Evolutionary conservation across 2,113 vertebrate genomes (phyloP).

Genomic region (Tamias sibiricus): DNA sequence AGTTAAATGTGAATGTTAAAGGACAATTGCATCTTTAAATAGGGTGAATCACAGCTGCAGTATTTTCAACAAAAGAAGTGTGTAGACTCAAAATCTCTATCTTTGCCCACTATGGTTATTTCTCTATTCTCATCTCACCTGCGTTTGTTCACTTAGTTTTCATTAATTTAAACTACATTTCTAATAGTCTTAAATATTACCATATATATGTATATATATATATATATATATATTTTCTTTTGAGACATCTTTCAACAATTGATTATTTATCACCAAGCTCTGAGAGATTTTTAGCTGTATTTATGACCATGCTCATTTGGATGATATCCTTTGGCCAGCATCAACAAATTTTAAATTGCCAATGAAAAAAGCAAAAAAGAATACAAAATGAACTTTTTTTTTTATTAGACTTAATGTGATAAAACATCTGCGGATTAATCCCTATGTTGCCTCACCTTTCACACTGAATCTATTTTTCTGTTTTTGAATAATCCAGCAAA

Average conservation of each 20-base stretch:
- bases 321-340: background rate
- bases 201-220: background rate
- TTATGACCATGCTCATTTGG: background rate
- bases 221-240: too few species aligned
- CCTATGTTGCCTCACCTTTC: background rate
- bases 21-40: background rate
- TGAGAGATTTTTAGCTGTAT: background rate
- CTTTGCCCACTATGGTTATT: background rate
- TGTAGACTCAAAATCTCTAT: background rate
- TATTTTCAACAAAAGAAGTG: background rate
- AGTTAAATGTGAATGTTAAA: background rate
- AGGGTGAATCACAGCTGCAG: background rate
- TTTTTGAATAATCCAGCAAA: constrained; percentile 26
- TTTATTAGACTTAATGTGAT: background rate
- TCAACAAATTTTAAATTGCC: background rate
- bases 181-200: constrained; percentile 10
- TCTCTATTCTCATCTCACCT: background rate
- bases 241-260: background rate
- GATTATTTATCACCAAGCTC: background rate
- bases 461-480: background rate
- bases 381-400: background rate
- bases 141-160: constrained; percentile 1
- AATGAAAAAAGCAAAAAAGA: background rate
- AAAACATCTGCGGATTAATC: background rate
- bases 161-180: constrained; percentile 45